Evolutionary conservation across 2,113 vertebrate genomes (phyloP).

Genomic region (Garra rufa): DNA sequence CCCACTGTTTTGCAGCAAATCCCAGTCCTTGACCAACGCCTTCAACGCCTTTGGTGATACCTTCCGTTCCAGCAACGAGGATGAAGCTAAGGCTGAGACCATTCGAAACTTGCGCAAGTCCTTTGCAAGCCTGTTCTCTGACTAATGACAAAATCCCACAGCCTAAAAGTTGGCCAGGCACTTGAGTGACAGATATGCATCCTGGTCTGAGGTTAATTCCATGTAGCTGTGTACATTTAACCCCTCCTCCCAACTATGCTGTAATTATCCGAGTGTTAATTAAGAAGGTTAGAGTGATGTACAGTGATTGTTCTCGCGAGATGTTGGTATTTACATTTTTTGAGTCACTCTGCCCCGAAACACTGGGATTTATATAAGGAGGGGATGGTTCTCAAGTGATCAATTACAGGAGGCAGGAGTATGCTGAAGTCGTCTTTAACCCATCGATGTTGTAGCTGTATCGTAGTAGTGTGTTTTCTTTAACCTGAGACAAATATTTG

Average conservation of each 20-base stretch:
- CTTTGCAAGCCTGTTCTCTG: conserved; percentile 97
- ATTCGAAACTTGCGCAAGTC: conserved; percentile 98
- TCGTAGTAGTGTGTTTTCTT: conserved; percentile 79
- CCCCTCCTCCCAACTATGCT: conserved; percentile 53
- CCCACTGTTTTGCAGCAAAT: conserved; percentile 87
- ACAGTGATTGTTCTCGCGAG: conserved; percentile 51
- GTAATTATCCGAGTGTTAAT: conserved; percentile 53
- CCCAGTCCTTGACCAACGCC: conserved; percentile 98
- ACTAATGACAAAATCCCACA: conserved; percentile 73
- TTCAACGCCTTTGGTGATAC: conserved; percentile 95
- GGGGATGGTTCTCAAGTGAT: conserved; percentile 57
- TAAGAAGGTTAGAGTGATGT: conserved; percentile 50
- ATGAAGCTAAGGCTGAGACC: conserved; percentile 96
- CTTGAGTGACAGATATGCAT: conserved; percentile 59
- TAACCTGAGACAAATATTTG: conserved; percentile 69
- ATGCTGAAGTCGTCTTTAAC: conserved; percentile 68
- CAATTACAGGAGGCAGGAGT: conserved; percentile 66
- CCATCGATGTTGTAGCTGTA: conserved; percentile 92
- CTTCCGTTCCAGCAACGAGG: conserved; percentile 90
- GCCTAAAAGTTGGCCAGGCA: conserved; percentile 56
- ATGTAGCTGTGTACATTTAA: conserved; percentile 58
- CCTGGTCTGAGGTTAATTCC: conserved; percentile 67
- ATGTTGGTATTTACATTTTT: conserved; percentile 30
- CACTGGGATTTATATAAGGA: conserved; percentile 39
- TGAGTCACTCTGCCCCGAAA: conserved; percentile 37